A percentile compares a stretch with the other conserved stretches of the same genome.
Conservation (phyloP, 2,797 vertebrate species). For the Decapterus maruadsi region DNA sequence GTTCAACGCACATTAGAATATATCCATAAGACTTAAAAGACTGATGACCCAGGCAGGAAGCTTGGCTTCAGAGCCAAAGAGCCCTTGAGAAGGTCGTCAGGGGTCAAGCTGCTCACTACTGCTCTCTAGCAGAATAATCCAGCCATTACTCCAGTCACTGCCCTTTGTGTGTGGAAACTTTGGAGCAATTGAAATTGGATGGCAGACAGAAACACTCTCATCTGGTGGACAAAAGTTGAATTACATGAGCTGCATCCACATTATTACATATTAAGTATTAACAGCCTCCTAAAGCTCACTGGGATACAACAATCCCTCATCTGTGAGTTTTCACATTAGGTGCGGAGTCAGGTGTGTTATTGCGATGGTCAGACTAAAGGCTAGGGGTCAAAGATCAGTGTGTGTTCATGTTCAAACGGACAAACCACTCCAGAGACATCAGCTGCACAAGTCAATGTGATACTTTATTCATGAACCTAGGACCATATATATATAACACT, state of each 20-base stretch:
- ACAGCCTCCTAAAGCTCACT: too few relatives aligned
- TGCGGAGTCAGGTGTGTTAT: neutral
- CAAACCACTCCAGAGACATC: constrained; percentile 56
- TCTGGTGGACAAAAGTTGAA: constrained; percentile 40
- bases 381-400: neutral
- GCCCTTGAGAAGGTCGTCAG: neutral
- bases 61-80: neutral
- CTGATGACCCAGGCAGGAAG: too few relatives aligned
- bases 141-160: neutral
- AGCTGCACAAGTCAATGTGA: constrained; percentile 81
- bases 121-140: neutral
- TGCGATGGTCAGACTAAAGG: neutral
- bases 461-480: constrained; percentile 89
- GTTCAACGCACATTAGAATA: neutral
- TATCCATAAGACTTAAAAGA: neutral
- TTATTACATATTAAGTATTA: too few relatives aligned
- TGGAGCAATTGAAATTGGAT: neutral
- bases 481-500: constrained; percentile 92
- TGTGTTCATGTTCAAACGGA: neutral
- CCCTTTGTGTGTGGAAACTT: neutral
- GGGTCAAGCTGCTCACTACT: neutral
- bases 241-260: neutral
- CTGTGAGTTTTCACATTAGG: neutral
- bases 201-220: neutral
- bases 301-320: too few relatives aligned